Conservation (phyloP, 2,888 invertebrate genomes). For the Stenolophus ochropezus region DNA sequence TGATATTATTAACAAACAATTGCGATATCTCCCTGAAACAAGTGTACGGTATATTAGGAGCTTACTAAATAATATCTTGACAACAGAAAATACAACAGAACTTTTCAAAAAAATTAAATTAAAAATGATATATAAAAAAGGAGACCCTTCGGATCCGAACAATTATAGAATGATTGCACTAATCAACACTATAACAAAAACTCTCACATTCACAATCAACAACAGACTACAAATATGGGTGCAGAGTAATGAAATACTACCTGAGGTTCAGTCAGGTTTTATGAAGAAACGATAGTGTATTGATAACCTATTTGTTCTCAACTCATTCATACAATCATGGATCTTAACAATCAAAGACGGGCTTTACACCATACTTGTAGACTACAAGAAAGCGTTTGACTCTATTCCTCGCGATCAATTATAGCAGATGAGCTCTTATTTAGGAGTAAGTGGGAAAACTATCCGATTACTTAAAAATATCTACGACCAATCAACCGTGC, state of each 20-base stretch:
- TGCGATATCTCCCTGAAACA: too few relatives aligned
- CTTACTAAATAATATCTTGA: too few relatives aligned
- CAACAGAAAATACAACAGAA: too few relatives aligned
- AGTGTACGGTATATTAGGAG: too few relatives aligned
- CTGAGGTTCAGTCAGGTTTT: constrained; percentile 35
- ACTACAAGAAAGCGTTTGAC: constrained; percentile 41
- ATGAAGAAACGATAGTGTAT: constrained; percentile 4
- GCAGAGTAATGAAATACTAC: not conserved
- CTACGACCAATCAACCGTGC: too few relatives aligned
- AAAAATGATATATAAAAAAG: constrained; percentile 23
- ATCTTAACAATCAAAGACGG: not conserved
- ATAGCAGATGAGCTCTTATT: not conserved
- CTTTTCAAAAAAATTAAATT: constrained; percentile 10
- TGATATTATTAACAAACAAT: too few relatives aligned
- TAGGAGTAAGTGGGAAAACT: not conserved
- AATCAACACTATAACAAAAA: not conserved
- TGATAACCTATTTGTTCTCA: constrained; percentile 6
- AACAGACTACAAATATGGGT: constrained; percentile 17
- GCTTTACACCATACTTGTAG: constrained; percentile 7
- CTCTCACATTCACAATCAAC: constrained; percentile 17
- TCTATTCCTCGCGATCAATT: not conserved
- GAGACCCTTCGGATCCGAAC: not conserved
- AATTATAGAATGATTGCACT: constrained; percentile 37
- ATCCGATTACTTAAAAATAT: not conserved
- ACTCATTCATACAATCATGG: not conserved